Conservation (phyloP, 2,113 vertebrate species). For the Monopterus albus region DNA sequence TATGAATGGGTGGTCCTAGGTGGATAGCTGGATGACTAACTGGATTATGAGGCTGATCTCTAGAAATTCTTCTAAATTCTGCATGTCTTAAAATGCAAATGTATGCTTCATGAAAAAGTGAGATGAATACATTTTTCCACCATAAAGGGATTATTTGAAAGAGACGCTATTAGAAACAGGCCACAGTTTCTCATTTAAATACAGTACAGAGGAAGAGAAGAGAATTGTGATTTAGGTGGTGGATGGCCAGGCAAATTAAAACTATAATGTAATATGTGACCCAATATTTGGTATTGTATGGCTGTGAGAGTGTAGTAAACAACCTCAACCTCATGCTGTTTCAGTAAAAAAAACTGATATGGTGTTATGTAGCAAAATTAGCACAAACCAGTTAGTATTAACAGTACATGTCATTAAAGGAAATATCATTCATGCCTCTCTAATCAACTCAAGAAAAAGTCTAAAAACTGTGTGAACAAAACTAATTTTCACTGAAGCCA, state of each 20-base stretch:
- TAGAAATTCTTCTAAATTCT: constrained; percentile 2
- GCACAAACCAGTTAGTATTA: too few species aligned
- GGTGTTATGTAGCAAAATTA: too few species aligned
- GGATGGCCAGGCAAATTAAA: not conserved
- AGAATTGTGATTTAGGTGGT: not conserved
- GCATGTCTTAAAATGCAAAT: constrained; percentile 26
- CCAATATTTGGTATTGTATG: too few species aligned
- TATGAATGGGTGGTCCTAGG: not conserved
- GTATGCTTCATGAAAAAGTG: not conserved
- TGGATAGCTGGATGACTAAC: not conserved
- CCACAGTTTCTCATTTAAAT: constrained; percentile 8
- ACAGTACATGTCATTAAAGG: too few species aligned
- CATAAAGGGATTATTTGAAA: constrained; percentile 18
- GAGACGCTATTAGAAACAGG: not conserved
- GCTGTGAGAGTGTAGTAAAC: too few species aligned
- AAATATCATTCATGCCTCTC: too few species aligned
- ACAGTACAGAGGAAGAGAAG: not conserved
- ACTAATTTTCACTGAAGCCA: not conserved
- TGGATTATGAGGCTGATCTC: not conserved
- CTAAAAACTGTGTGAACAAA: not conserved
- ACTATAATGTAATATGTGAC: too few species aligned
- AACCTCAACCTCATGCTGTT: too few species aligned
- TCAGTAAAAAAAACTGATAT: too few species aligned
- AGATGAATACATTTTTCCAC: constrained; percentile 10
- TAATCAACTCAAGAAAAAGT: too few species aligned